phyloP scores from a whole-genome alignment of 2,797 vertebrate genomes.

The Phylloscopus collybita region DNA sequence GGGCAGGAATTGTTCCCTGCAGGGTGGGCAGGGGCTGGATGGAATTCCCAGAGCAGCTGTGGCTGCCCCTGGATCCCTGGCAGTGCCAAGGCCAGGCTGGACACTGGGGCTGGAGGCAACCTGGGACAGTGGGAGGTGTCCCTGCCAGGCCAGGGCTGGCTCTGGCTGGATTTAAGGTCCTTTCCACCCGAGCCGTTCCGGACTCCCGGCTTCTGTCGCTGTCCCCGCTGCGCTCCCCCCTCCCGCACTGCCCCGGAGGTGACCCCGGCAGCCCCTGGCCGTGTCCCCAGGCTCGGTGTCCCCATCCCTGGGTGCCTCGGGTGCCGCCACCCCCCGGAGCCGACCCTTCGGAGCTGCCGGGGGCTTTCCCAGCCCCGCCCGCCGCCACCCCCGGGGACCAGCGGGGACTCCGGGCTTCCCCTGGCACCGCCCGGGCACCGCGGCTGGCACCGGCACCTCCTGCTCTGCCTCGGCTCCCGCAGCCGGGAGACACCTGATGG shows the following conservation, averaged over 20 bases:
- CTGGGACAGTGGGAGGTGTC: not conserved
- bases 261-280: not conserved
- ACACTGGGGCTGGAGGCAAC: too few relatives aligned
- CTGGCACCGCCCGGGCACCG: not conserved
- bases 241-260: too few relatives aligned
- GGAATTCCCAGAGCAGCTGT: not conserved
- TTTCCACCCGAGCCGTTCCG: not conserved
- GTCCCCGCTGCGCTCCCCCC: not conserved
- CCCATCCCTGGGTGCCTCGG: too few relatives aligned
- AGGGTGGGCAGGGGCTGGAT: too few relatives aligned
- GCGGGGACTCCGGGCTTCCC: not conserved
- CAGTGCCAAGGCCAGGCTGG: not conserved
- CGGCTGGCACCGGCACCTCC: too few relatives aligned
- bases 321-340: not conserved
- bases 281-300: not conserved
- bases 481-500: too few relatives aligned
- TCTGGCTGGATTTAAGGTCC: fast-evolving
- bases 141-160: not conserved
- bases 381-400: not conserved
- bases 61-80: not conserved
- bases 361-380: not conserved
- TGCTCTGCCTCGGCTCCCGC: too few relatives aligned
- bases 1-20: too few relatives aligned
- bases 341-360: not conserved
- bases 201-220: too few relatives aligned